Conservation (phyloP, 1,140 invertebrate genomes). For the Hyphantria cunea region DNA sequence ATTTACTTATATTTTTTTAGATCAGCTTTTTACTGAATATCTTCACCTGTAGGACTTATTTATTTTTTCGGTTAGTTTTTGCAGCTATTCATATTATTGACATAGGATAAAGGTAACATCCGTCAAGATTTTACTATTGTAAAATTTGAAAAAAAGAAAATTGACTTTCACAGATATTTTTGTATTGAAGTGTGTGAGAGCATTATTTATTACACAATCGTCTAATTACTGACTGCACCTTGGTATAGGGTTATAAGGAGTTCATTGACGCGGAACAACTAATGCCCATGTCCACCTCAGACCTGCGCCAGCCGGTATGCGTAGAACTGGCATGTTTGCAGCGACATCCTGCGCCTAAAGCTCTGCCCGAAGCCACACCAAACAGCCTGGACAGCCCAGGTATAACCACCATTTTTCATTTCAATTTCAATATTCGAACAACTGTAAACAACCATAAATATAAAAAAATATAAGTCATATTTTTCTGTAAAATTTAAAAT, state of each 20-base stretch:
- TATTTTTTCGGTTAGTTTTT: conserved; percentile 9
- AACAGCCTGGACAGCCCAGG: conserved; percentile 80
- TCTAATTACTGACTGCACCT: no score
- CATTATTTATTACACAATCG: no score
- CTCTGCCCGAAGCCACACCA: conserved; percentile 77
- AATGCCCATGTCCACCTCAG: conserved; percentile 91
- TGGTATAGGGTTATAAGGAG: conserved; percentile 90
- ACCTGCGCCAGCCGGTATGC: conserved; percentile 89
- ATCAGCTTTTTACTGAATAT: conserved; percentile 7
- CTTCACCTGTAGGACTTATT: conserved; percentile 4
- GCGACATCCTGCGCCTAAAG: conserved; percentile 76
- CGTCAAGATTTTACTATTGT: no score
- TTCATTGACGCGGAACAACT: conserved; percentile 93
- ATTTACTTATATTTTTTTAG: conserved; percentile 36
- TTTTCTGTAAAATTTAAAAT: background rate
- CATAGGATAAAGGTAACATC: no score
- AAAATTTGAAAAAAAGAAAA: no score
- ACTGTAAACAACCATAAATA: conserved; percentile 32
- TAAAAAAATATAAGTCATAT: background rate
- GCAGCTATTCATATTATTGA: no score
- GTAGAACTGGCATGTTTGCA: conserved; percentile 89
- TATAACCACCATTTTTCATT: conserved; percentile 35
- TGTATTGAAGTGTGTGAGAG: no score
- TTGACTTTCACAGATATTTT: no score
- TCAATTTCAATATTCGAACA: conserved; percentile 16